Evolutionary conservation across 2,113 vertebrate species (phyloP).

Genomic region (Pachyramphus minor): DNA sequence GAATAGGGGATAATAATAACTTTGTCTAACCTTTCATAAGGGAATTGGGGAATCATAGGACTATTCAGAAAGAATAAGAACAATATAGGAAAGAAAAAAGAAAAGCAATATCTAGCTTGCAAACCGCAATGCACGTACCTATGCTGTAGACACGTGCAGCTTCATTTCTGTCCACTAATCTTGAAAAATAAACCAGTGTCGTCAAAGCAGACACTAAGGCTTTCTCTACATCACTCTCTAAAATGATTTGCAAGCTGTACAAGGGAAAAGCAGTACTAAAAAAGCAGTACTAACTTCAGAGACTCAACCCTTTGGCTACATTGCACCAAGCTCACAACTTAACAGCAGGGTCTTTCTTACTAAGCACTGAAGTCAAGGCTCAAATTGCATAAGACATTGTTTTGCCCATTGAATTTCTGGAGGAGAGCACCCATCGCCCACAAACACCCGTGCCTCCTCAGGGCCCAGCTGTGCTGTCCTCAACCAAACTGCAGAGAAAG

Average conservation of each 20-base stretch:
- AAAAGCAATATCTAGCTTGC: not conserved
- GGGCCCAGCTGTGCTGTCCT: not conserved
- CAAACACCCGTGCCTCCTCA: not conserved
- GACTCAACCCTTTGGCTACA: not conserved
- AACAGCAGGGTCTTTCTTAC: not conserved
- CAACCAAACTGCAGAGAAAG: not conserved
- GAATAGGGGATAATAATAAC: not conserved
- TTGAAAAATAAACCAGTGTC: not conserved
- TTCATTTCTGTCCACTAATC: not conserved
- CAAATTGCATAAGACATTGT: fast-evolving
- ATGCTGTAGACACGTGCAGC: not conserved
- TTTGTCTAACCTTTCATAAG: not conserved
- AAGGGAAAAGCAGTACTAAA: not conserved
- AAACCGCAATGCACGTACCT: not conserved
- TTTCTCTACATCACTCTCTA: not conserved
- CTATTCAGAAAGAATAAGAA: not conserved
- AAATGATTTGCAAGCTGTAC: not conserved
- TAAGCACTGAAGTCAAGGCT: not conserved
- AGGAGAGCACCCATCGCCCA: not conserved
- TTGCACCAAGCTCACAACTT: fast-evolving
- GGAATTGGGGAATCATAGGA: not conserved
- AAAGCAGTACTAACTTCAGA: not conserved
- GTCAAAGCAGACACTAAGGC: not conserved
- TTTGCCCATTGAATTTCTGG: not conserved
- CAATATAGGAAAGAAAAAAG: not conserved